Evolutionary conservation across 2,113 vertebrate genomes (phyloP).

Genomic region (Triplophysa siluroides): DNA sequence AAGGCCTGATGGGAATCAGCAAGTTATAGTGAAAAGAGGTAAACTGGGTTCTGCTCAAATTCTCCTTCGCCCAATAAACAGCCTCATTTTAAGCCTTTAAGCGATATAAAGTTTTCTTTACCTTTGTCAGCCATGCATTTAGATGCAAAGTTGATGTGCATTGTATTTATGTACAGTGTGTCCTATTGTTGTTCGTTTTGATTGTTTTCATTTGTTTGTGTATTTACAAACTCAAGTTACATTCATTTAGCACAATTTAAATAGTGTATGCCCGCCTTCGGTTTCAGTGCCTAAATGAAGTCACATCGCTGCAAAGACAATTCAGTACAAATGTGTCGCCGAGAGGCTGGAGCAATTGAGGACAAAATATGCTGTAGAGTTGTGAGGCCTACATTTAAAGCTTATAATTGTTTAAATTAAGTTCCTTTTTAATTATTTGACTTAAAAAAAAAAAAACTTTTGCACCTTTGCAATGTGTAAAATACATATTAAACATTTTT

Average conservation of each 20-base stretch:
- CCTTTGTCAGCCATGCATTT: constrained; percentile 38
- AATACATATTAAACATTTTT: constrained; percentile 18
- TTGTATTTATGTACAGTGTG: neutral
- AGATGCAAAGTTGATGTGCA: neutral
- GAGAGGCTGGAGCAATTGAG: neutral
- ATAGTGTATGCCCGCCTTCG: constrained; percentile 2
- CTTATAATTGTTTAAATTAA: neutral
- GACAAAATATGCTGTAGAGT: constrained; percentile 11
- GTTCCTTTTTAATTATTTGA: neutral
- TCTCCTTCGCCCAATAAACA: constrained; percentile 72
- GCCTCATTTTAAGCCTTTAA: constrained; percentile 60
- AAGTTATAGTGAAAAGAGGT: constrained; percentile 48
- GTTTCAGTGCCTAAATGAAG: neutral
- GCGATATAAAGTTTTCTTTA: constrained; percentile 61
- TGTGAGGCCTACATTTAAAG: neutral
- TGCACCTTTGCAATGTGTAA: neutral
- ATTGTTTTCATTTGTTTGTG: constrained; percentile 3
- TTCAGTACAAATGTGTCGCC: neutral
- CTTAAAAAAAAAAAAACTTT: neutral
- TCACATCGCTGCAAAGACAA: constrained; percentile 28
- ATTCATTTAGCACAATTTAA: constrained; percentile 6
- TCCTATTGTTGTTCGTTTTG: neutral
- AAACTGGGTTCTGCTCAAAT: constrained; percentile 48
- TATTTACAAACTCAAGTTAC: neutral
- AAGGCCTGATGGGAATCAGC: constrained; percentile 52